phyloP scores from a whole-genome alignment of 2,888 invertebrate genomes.

The Mesoligia furuncula region DNA sequence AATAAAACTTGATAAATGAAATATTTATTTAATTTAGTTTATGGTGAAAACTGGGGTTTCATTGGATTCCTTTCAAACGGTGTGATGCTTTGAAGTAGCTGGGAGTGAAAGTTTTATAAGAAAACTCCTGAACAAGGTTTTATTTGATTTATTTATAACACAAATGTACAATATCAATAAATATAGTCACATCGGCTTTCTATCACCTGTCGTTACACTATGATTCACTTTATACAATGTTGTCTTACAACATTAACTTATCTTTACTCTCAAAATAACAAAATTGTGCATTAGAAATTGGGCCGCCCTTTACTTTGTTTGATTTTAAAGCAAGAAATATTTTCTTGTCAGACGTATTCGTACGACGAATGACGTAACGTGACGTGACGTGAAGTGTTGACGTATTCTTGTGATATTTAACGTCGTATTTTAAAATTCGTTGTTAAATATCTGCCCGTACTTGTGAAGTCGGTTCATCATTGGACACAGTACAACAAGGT shows the following conservation, averaged over 20 bases:
- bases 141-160: constrained; percentile 88
- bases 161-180: constrained; percentile 90
- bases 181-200: constrained; percentile 87
- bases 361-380: too few species aligned
- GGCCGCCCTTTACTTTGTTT: constrained; percentile 47
- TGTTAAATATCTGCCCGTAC: background rate
- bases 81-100: background rate
- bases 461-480: background rate
- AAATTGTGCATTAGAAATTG: constrained; percentile 66
- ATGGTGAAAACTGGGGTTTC: constrained; percentile 15
- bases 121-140: constrained; percentile 67
- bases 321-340: constrained; percentile 54
- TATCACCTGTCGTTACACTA: constrained; percentile 84
- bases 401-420: background rate
- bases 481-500: too few species aligned
- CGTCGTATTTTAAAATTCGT: background rate
- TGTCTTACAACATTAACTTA: constrained; percentile 82
- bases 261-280: constrained; percentile 50
- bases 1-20: constrained; percentile 65
- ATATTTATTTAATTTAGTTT: constrained; percentile 37
- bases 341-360: background rate
- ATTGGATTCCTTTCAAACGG: background rate
- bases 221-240: constrained; percentile 84
- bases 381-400: too few species aligned
- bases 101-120: constrained; percentile 1